Conservation (phyloP, 2,797 vertebrate genomes). For the Fringilla coelebs region DNA sequence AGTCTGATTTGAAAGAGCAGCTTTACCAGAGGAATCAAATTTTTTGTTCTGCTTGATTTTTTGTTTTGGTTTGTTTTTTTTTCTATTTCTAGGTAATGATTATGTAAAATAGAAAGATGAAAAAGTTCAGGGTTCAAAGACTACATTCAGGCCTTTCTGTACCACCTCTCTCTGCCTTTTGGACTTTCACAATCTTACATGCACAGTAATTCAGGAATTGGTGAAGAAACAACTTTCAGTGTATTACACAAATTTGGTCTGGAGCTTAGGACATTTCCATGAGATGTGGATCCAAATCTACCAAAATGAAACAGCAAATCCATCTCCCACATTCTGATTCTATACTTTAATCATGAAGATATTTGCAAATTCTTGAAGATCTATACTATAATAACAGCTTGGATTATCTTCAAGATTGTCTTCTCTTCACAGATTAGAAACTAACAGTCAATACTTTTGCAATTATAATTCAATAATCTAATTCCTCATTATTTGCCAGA, state of each 20-base stretch:
- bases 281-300: background rate
- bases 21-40: background rate
- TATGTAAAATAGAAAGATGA: background rate
- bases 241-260: background rate
- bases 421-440: slow-evolving; percentile 39
- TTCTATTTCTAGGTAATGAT: background rate
- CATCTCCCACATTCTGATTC: background rate
- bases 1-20: background rate
- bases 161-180: background rate
- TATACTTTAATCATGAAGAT: background rate
- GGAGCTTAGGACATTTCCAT: background rate
- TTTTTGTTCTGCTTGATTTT: background rate
- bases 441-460: slow-evolving; percentile 20
- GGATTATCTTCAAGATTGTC: background rate
- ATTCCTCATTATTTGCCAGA: slow-evolving; percentile 12
- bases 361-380: background rate
- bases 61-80: background rate
- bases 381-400: background rate
- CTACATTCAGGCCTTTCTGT: background rate
- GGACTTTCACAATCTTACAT: background rate
- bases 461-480: slow-evolving; percentile 57
- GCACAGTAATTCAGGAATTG: background rate
- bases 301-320: background rate
- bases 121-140: background rate
- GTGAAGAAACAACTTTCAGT: background rate